Conservation (phyloP, 1,140 invertebrate genomes). For the Ladona fulva region DNA sequence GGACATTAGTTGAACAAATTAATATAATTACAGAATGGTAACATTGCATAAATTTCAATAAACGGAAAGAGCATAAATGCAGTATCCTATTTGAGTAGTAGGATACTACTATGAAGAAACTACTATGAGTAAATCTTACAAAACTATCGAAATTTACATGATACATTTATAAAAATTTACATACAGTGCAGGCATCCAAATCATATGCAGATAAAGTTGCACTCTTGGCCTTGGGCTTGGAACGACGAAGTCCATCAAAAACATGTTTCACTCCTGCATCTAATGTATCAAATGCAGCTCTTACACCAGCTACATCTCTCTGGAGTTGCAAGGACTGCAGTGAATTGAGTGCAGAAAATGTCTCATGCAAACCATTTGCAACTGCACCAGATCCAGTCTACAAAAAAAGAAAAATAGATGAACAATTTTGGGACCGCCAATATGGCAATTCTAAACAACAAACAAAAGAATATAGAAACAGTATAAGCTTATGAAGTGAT, state of each 20-base stretch:
- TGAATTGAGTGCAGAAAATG: conserved; percentile 49
- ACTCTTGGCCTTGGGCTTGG: not conserved
- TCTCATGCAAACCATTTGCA: conserved; percentile 44
- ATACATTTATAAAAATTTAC: too few relatives aligned
- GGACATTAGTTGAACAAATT: too few relatives aligned
- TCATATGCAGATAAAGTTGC: not conserved
- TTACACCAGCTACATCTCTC: conserved; percentile 48
- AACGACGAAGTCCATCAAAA: conserved; percentile 40
- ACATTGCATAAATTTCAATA: too few relatives aligned
- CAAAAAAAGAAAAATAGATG: conserved; percentile 19
- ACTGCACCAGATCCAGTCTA: conserved; percentile 23
- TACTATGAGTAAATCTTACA: too few relatives aligned
- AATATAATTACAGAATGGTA: too few relatives aligned
- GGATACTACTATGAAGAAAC: too few relatives aligned
- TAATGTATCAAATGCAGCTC: conserved; percentile 49
- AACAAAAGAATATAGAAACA: not conserved
- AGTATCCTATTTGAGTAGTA: too few relatives aligned
- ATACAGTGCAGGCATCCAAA: not conserved
- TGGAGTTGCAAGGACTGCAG: conserved; percentile 47
- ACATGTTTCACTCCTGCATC: conserved; percentile 51
- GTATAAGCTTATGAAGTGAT: not conserved
- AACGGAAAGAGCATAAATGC: too few relatives aligned
- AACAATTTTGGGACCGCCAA: too few relatives aligned
- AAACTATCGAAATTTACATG: too few relatives aligned
- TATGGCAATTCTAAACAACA: too few relatives aligned